These are phyloP conservation scores for Enteromius viviparus DNA, from an alignment of 2,797 vertebrate genomes.

Conservation along the genomic window DNA sequence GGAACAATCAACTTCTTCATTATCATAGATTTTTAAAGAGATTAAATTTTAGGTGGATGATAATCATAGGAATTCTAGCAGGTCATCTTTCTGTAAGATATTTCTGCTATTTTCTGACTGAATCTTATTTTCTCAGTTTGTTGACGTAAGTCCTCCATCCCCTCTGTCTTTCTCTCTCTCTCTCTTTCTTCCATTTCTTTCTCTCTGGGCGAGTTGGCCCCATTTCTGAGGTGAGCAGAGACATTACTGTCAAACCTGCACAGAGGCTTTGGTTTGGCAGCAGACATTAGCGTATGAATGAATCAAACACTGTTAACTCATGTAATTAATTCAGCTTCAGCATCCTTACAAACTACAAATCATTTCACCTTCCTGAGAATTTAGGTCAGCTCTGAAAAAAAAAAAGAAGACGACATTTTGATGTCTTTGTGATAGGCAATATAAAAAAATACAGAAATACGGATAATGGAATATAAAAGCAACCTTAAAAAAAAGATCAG, in stretches of 20 bases:
- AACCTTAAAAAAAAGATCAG: background rate
- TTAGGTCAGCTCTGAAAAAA: conserved; percentile 2
- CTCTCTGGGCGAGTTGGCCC: conserved; percentile 12
- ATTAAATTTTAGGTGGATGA: background rate
- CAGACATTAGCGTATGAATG: conserved; percentile 30
- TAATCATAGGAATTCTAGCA: conserved; percentile 5
- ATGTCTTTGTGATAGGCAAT: background rate
- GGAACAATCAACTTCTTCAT: background rate
- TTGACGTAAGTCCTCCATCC: conserved; percentile 17
- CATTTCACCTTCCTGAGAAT: background rate
- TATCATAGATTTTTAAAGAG: conserved; percentile 7
- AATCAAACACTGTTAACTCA: conserved; percentile 27
- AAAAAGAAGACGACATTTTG: background rate
- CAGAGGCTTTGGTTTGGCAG: conserved; percentile 34
- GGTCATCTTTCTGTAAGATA: background rate
- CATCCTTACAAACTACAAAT: conserved; percentile 24
- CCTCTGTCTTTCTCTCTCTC: background rate
- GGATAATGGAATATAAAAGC: background rate
- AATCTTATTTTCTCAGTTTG: conserved; percentile 23
- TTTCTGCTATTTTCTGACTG: background rate
- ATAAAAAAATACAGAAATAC: background rate
- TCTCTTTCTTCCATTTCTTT: background rate
- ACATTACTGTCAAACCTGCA: conserved; percentile 35
- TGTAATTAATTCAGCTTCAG: conserved; percentile 37
- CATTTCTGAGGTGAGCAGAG: conserved; percentile 40